These are phyloP conservation scores for Steromphala cineraria DNA, from an alignment of 2,888 invertebrate species.

Conservation along the genomic window DNA sequence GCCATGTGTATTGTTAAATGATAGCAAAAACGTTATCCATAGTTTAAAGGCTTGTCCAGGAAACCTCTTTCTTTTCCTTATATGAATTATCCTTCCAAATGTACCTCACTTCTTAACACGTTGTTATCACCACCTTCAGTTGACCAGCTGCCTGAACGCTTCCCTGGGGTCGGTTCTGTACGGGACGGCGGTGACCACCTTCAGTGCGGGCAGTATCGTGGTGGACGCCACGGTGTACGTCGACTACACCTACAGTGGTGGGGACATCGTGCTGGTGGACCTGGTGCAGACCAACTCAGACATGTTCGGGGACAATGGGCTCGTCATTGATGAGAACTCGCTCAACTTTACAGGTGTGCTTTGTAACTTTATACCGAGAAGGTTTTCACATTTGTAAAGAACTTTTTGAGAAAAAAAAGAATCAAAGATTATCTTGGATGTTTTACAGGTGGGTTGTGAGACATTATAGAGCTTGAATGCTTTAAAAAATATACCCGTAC, in stretches of 20 bases:
- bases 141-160: not conserved
- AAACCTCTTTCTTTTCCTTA: no score
- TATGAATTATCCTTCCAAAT: no score
- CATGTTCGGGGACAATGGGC: not conserved
- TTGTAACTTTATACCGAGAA: not conserved
- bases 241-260: not conserved
- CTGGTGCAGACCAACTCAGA: constrained; percentile 21
- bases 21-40: no score
- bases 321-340: not conserved
- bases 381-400: no score
- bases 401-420: no score
- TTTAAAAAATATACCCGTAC: no score
- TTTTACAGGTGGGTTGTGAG: no score
- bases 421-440: no score
- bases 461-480: no score
- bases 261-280: constrained; percentile 8
- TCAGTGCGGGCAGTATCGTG: constrained; percentile 29
- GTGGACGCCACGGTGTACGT: constrained; percentile 31
- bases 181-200: not conserved
- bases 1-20: no score
- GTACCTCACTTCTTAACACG: not conserved
- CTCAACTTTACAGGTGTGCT: no score
- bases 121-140: not conserved
- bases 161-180: not conserved
- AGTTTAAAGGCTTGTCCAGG: no score